Percentiles rank a stretch among this genome's conserved stretches.
Conservation (phyloP, 2,113 vertebrate genomes). For the Pomatorhinus ruficollis region DNA sequence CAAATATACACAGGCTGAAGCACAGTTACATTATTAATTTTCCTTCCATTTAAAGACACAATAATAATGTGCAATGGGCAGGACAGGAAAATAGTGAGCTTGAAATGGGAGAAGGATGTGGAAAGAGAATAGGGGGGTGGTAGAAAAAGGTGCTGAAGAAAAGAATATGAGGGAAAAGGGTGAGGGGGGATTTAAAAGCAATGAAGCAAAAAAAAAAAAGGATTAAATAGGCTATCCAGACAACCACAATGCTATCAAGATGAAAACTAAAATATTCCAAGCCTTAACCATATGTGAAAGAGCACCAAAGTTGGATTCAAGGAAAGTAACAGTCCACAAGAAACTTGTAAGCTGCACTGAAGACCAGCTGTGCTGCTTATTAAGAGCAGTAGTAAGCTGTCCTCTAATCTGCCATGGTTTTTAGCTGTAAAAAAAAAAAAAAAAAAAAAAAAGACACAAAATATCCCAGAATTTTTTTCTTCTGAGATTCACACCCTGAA, state of each 20-base stretch:
- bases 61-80: neutral
- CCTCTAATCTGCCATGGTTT: neutral
- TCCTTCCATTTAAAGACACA: neutral
- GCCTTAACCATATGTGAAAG: neutral
- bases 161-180: neutral
- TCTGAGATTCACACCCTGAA: neutral
- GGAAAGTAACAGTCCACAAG: neutral
- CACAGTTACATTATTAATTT: neutral
- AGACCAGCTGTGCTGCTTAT: accelerated
- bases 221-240: neutral
- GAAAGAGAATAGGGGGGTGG: neutral
- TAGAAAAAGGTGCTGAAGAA: neutral
- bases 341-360: neutral
- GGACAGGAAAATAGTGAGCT: neutral
- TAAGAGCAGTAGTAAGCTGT: neutral
- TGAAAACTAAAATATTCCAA: accelerated
- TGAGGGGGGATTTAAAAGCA: neutral
- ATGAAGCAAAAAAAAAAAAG: neutral
- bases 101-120: neutral
- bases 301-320: neutral
- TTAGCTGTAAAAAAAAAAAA: neutral
- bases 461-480: neutral
- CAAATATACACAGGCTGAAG: neutral
- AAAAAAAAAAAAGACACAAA: neutral
- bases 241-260: neutral